Evolutionary conservation across 2,113 vertebrate species (phyloP), one percentile per base, ranked within the genome.

Genomic region (Corythaixoides concolor): DNA sequence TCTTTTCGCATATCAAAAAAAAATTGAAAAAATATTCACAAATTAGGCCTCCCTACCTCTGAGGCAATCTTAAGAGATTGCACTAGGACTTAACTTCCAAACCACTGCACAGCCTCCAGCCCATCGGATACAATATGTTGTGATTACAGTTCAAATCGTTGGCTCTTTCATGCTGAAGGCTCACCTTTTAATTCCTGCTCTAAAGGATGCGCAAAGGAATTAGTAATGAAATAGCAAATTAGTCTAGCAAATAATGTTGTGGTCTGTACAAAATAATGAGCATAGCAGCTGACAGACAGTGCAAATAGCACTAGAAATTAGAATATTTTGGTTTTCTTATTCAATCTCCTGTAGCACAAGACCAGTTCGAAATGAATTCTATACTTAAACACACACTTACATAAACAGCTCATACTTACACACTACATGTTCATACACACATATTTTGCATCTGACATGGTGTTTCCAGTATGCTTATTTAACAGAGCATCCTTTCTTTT

Each of bases 201-300:
- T 89, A 70, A 62, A 95, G 45, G 58, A 26, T 58, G 69, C 37
- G 39, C 74, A 26, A 83, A 72, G 59, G 41, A 82, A 73, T 96
- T 74, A 68, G 66, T 93, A 96, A 94, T 91, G 76, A 95, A 96
- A 88, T 32, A 93, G 73, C 32, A 70, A 67, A 58, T 50, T 58
- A 64, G 94, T 96, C 63, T 69, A 96, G 67, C 55, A 97, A 96
- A 85, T 95, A 95, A 95, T 89, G 53, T 27, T 84, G 20, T 95
- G 49, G 50, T 70, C 55, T 94, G n/a, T 72, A 75, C 0, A 1
- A 72, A 95, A 69, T 88, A 97, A 97, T 78, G 82, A 90, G 62
- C 66, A 96, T 82, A 94, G 78, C 82, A 97, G 83, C 89, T 97
- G 88, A 80, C 69, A 94, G 83, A 95, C 70, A 89, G 53, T 89